Evolutionary conservation across 2,888 invertebrate species (phyloP), one percentile per base, ranked within the genome.

Genomic region (Lucinisca nassula): DNA sequence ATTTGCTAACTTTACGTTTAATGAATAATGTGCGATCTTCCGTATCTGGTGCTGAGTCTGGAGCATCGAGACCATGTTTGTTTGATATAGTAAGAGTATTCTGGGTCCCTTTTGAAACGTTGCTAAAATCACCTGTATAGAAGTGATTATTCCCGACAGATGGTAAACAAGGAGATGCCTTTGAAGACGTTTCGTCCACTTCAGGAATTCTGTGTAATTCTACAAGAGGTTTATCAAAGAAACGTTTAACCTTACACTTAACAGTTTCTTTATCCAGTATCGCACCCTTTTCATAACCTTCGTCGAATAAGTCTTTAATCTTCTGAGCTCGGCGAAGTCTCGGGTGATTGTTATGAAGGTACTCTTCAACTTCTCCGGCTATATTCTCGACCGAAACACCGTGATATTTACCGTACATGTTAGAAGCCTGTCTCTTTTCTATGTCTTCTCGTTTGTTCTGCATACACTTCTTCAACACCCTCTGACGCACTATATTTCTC

Each of bases 391-490:
- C 82, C 8, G 90, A 80, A 0, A 84, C 87, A 14, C 92, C 93
- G 49, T 90, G 86, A 35, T 93, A 92, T 76, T 79, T 75, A 8
- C 93, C 93, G 74, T 80, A 92, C 21, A 83, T 67, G 12, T 67
- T 79, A 8, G 75, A 45, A 17, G 84, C 79, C 12, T 87, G 81
- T 24, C 80, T 82, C n/a, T 77, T 75, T 24, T 87, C 82, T 8
- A 88, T 76, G 24, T 88, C 88, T n/a, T 90, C 88, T 35, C 89
- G 73, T 67, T 90, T 88, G 74, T 85, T 87, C 82, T 90, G 87
- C 90, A 92, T 90, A 55, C 92, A 92, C 72, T 90, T 87, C 81
- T 86, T 89, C 27, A 92, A 79, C 0, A 92, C 91, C 21, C 79
- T 85, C 84, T 90, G 89, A 0, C 92, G 88, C 0, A 90, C 91